Evolutionary conservation across 2,797 vertebrate species (phyloP), one percentile per base, ranked within the genome.

Genomic region (Liasis olivaceus): DNA sequence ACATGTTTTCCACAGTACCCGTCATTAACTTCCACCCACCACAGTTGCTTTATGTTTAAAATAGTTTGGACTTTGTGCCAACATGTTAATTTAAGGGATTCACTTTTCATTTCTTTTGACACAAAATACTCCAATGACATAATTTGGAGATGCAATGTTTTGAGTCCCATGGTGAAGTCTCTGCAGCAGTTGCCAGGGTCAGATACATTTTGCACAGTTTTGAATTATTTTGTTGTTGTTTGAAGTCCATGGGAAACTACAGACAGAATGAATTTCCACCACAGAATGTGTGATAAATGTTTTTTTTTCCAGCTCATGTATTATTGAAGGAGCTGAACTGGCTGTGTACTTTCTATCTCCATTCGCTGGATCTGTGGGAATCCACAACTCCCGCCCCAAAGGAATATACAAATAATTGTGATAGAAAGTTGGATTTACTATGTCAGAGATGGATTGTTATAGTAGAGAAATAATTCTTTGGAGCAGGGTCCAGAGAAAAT

Each of bases 161-260:
- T 77, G 31, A 77, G 0, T 77, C 42, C 69, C 17, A 9, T 42
- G 7, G 2, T 77, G 69, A 77, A 77, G 36, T 77, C 69, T 77
- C 69, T 1, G 69, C 15, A 77, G 69, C 31, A 22, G 17, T 77
- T 77, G 69, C 7, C 69, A 22, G 69, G 31, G 24, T 56, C 26
- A 56, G 8, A n/a, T n/a, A 85, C 28, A 58, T n/a, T n/a, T 85
- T 77, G 69, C 69, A 42, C 31, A 77, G 69, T 42, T 42, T 31
- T 77, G 69, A 77, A 42, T 42, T 77, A 42, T 77, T 77, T 42
- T 42, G 31, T 17, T 77, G 69, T 42, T 42, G 20, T 22, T 77
- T 42, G 42, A 77, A n/a, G 1, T 95, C 95, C 96, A 93, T 95
- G 96, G 96, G 96, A 96, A 97, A 95, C 88, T 63, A 95, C 31